Conservation (phyloP, 2,888 invertebrate genomes). For the Volucella zonaria region DNA sequence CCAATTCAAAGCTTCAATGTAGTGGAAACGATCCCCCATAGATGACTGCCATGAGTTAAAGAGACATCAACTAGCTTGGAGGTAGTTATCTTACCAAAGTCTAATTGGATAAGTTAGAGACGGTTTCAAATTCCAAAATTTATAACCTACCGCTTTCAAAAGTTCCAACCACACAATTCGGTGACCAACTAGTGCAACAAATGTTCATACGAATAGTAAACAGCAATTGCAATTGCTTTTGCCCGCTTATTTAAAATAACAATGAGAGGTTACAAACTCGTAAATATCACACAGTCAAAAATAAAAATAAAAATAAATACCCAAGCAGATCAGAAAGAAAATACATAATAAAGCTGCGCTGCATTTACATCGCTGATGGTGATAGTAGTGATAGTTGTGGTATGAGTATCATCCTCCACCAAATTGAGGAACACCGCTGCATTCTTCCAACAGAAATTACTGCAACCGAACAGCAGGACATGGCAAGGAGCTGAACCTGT, state of each 20-base stretch:
- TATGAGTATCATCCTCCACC: too few relatives aligned
- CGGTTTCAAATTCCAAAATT: too few relatives aligned
- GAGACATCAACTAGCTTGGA: too few relatives aligned
- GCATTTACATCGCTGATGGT: neutral
- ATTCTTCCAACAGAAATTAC: constrained; percentile 46
- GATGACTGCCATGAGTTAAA: too few relatives aligned
- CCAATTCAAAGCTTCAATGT: too few relatives aligned
- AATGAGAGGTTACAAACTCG: constrained; percentile 61
- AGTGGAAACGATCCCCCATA: too few relatives aligned
- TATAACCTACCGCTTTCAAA: too few relatives aligned
- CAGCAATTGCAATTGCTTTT: constrained; percentile 43
- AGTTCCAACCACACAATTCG: neutral
- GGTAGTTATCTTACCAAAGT: too few relatives aligned
- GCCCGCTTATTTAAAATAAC: constrained; percentile 64
- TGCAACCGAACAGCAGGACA: constrained; percentile 41
- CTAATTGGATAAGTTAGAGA: too few relatives aligned
- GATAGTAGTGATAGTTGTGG: neutral
- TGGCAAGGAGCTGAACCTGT: neutral
- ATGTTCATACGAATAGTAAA: too few relatives aligned
- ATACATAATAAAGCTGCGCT: constrained; percentile 60
- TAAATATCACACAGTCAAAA: constrained; percentile 50
- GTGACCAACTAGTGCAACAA: too few relatives aligned
- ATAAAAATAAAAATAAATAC: constrained; percentile 17
- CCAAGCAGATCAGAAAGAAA: constrained; percentile 60
- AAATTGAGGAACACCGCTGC: constrained; percentile 4